These are phyloP conservation scores for Lophius piscatorius DNA, from an alignment of 2,113 vertebrate species.

Conservation along the genomic window DNA sequence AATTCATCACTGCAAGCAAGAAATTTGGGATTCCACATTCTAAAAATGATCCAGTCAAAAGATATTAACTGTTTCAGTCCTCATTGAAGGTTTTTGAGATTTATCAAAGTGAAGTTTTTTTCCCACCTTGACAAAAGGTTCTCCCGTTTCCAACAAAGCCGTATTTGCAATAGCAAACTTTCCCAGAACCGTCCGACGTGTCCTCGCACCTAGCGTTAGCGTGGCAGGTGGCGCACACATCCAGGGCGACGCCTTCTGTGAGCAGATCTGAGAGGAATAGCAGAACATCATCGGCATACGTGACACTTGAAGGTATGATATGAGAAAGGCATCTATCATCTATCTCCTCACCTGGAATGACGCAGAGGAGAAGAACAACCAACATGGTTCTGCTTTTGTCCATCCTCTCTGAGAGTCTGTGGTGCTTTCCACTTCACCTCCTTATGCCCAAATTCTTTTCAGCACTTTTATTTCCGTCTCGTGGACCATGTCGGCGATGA, in stretches of 20 bases:
- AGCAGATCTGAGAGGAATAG: constrained; percentile 18
- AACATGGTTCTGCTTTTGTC: constrained; percentile 15
- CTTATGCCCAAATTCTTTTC: constrained; percentile 28
- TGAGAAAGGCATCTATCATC: neutral
- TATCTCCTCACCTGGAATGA: constrained; percentile 37
- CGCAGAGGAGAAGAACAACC: constrained; percentile 44
- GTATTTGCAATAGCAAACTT: constrained; percentile 91
- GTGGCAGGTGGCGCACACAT: constrained; percentile 89
- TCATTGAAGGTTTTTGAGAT: too few species aligned
- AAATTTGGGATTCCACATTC: too few species aligned
- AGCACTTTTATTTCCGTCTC: constrained; percentile 29
- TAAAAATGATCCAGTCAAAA: too few species aligned
- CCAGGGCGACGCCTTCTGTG: constrained; percentile 41
- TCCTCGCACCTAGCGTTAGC: constrained; percentile 86
- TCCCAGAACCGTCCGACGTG: constrained; percentile 79
- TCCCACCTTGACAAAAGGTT: constrained; percentile 86
- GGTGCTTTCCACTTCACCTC: constrained; percentile 27
- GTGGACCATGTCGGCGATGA: constrained; percentile 11
- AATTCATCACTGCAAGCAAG: too few species aligned
- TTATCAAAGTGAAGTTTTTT: neutral
- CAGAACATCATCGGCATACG: neutral
- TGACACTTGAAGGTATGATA: neutral
- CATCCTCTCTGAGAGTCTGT: constrained; percentile 45
- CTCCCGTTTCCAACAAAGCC: constrained; percentile 94
- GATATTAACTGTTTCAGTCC: too few species aligned